Percentiles rank a stretch among this genome's conserved stretches.
Evolutionary conservation across 2,888 invertebrate genomes (phyloP).

Genomic region (Temnothorax rugatulus): DNA sequence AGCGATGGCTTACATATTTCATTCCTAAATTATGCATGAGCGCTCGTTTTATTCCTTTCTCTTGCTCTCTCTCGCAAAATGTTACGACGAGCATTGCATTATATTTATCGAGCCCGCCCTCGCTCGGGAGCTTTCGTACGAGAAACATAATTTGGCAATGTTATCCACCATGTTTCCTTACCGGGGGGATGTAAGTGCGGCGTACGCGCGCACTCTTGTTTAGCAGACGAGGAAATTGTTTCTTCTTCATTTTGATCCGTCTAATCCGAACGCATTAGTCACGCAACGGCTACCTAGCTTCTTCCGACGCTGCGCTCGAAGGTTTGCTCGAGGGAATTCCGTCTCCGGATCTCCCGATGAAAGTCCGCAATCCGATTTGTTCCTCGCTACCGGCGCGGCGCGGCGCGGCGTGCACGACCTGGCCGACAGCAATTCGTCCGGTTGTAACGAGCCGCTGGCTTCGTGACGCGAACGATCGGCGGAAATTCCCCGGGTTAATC

Average conservation of each 20-base stretch:
- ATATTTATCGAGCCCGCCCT: conserved; percentile 31
- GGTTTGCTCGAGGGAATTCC: conserved; percentile 36
- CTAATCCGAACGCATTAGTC: conserved; percentile 55
- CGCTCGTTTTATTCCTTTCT: conserved; percentile 27
- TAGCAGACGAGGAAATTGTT: conserved; percentile 42
- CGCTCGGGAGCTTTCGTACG: conserved; percentile 20
- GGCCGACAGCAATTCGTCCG: background rate
- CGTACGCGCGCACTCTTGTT: conserved; percentile 16
- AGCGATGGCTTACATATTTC: conserved; percentile 42
- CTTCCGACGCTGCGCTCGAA: conserved; percentile 1
- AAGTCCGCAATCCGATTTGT: conserved; percentile 52
- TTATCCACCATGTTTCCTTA: conserved; percentile 33
- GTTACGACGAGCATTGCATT: conserved; percentile 39
- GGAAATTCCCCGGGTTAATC: conserved; percentile 28
- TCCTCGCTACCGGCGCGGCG: background rate
- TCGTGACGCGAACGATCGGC: conserved; percentile 8
- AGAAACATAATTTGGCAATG: conserved; percentile 49
- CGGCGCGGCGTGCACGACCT: background rate
- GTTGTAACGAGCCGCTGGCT: background rate
- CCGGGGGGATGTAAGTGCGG: background rate
- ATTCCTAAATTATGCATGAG: conserved; percentile 41
- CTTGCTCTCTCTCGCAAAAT: background rate
- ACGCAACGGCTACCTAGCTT: conserved; percentile 39
- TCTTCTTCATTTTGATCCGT: conserved; percentile 43
- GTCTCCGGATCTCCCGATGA: conserved; percentile 20